phyloP scores from a whole-genome alignment of 2,113 vertebrate species.

The Coracopsis vasa region DNA sequence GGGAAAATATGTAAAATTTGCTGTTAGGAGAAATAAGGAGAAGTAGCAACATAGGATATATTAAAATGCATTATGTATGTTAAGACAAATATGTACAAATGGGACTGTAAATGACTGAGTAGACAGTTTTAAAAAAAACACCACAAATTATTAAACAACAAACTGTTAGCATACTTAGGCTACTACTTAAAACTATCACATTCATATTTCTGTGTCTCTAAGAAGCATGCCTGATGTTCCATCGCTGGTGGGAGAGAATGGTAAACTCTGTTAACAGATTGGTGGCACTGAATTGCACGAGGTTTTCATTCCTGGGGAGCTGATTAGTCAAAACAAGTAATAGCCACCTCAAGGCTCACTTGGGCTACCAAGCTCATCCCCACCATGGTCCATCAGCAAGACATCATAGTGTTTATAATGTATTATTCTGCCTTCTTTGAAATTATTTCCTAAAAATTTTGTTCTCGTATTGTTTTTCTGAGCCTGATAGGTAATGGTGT shows the following conservation, averaged over 20 bases:
- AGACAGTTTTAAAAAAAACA: background rate
- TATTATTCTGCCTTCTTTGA: background rate
- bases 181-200: background rate
- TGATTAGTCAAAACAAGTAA: background rate
- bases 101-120: background rate
- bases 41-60: background rate
- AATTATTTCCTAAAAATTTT: conserved; percentile 1
- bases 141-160: background rate
- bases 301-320: background rate
- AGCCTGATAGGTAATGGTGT: background rate
- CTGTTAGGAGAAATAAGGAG: background rate
- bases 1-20: background rate
- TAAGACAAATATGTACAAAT: background rate
- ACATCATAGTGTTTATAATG: background rate
- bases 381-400: background rate
- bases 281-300: background rate
- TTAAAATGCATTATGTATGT: background rate
- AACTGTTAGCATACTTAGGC: background rate
- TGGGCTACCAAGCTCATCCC: background rate
- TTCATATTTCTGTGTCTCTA: background rate
- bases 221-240: background rate
- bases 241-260: background rate
- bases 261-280: background rate
- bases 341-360: background rate
- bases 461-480: background rate